These are phyloP conservation scores for Theocolax elegans DNA, from an alignment of 1,140 invertebrate species.

Conservation along the genomic window DNA sequence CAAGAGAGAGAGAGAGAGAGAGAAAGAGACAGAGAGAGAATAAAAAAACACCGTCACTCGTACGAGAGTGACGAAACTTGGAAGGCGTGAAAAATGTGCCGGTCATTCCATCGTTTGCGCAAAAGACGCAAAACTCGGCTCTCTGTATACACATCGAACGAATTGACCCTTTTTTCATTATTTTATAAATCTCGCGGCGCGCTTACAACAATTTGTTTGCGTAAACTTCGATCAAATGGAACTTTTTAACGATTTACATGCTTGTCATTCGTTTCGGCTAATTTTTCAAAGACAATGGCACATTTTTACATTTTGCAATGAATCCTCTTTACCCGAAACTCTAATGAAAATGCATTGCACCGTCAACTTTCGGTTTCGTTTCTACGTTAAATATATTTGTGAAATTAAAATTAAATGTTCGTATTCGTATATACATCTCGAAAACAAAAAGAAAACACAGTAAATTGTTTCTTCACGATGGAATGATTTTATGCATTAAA, in stretches of 20 bases:
- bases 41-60: neutral
- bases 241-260: conserved; percentile 13
- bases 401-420: too few species aligned
- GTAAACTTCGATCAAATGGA: neutral
- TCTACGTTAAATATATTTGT: too few species aligned
- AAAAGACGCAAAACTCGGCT: neutral
- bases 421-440: too few species aligned
- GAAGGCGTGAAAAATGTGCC: neutral
- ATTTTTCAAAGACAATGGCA: neutral
- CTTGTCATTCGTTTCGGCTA: neutral
- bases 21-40: neutral
- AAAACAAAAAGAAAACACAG: too few species aligned
- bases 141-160: neutral
- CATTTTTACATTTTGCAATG: too few species aligned
- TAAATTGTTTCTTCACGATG: too few species aligned
- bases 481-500: too few species aligned
- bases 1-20: neutral
- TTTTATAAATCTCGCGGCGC: too few species aligned
- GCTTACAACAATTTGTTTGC: neutral
- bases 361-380: too few species aligned
- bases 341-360: too few species aligned
- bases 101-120: conserved; percentile 4
- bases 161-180: neutral
- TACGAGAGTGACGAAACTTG: neutral
- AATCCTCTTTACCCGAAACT: too few species aligned